Evolutionary conservation across 2,888 invertebrate genomes (phyloP).

Genomic region (Chloromyia formosa): DNA sequence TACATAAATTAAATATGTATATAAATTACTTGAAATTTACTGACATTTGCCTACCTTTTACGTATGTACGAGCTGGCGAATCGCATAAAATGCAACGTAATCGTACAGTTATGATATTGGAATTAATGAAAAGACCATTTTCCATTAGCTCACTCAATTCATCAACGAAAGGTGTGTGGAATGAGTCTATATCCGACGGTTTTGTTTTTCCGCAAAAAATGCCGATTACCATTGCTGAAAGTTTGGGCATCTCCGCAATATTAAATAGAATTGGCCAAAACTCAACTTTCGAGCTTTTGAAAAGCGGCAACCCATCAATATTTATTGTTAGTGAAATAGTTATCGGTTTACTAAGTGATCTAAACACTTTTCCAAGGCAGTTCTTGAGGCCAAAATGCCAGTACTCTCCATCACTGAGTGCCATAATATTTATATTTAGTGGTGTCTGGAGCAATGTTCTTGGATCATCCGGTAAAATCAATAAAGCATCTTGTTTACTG

Average conservation of each 20-base stretch:
- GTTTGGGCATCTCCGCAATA: slow-evolving; percentile 8
- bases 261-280: slow-evolving; percentile 33
- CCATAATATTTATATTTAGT: too few relatives aligned
- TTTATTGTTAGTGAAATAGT: too few relatives aligned
- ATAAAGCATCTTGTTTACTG: too few relatives aligned
- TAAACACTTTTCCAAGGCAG: too few relatives aligned
- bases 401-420: too few relatives aligned
- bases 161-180: not conserved
- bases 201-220: slow-evolving; percentile 12
- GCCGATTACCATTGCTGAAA: slow-evolving; percentile 12
- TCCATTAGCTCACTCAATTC: not conserved
- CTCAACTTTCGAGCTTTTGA: slow-evolving; percentile 11
- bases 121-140: not conserved
- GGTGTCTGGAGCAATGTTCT: too few relatives aligned
- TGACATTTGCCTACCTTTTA: not conserved
- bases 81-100: not conserved
- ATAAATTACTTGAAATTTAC: too few relatives aligned
- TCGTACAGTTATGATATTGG: not conserved
- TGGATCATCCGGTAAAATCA: too few relatives aligned
- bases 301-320: too few relatives aligned
- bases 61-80: not conserved
- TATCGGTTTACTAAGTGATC: too few relatives aligned
- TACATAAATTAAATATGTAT: too few relatives aligned
- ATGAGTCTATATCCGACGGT: not conserved
- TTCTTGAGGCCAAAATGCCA: too few relatives aligned